phyloP scores from a whole-genome alignment of 2,113 vertebrate species.

The Zapornia atra region DNA sequence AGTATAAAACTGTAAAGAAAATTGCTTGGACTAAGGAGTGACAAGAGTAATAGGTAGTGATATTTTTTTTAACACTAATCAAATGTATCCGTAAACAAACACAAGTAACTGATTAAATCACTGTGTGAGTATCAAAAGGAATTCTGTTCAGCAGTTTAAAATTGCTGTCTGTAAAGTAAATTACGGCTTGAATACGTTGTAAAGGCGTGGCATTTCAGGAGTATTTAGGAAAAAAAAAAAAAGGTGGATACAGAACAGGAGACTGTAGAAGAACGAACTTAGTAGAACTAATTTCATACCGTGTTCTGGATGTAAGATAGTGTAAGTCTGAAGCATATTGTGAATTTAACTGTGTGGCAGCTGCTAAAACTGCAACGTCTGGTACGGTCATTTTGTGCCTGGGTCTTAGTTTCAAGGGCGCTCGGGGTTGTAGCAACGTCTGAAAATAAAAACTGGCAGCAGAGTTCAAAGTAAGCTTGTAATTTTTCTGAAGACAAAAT shows the following conservation, averaged over 20 bases:
- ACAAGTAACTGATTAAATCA: slow-evolving; percentile 29
- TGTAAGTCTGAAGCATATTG: background rate
- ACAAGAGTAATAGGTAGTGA: slow-evolving; percentile 17
- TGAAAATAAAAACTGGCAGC: background rate
- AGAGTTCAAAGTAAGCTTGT: background rate
- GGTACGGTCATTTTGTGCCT: background rate
- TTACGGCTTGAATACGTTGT: background rate
- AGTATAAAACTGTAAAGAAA: slow-evolving; percentile 9
- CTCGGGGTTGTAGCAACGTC: background rate
- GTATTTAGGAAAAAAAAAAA: background rate
- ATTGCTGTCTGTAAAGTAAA: background rate
- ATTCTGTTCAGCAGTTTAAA: slow-evolving; percentile 31
- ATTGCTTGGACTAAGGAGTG: slow-evolving; percentile 15
- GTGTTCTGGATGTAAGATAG: background rate
- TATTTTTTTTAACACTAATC: slow-evolving; percentile 23
- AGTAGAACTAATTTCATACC: background rate
- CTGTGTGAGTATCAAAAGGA: background rate
- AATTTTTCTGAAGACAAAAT: background rate
- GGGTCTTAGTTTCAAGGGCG: background rate
- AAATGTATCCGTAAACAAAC: slow-evolving; percentile 8
- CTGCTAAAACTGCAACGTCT: background rate
- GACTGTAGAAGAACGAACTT: background rate
- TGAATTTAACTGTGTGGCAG: background rate
- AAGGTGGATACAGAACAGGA: background rate
- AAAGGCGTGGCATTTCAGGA: background rate